Evolutionary conservation across 2,113 vertebrate genomes (phyloP).

Genomic region (Ictalurus punctatus): DNA sequence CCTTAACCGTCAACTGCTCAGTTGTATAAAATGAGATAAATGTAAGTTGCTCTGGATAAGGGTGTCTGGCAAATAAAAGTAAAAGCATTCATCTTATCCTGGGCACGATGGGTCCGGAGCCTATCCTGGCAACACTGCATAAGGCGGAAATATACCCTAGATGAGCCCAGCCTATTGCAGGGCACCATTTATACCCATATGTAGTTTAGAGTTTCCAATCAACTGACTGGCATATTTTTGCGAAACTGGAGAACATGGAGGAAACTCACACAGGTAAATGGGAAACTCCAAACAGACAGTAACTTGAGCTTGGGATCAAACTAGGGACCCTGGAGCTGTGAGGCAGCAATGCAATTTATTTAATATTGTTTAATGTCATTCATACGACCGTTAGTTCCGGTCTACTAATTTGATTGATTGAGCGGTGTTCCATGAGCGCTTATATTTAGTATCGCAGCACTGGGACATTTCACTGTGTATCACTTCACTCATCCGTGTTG

Average conservation of each 20-base stretch:
- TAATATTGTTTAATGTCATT: too few species aligned
- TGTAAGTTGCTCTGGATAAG: too few species aligned
- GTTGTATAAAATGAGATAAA: too few species aligned
- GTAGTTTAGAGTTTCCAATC: neutral
- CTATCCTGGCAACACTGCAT: neutral
- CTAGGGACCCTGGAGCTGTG: neutral
- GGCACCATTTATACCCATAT: neutral
- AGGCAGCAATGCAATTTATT: too few species aligned
- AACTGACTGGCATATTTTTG: neutral
- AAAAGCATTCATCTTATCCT: neutral
- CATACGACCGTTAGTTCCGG: too few species aligned
- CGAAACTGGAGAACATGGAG: neutral
- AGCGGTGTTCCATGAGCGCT: too few species aligned
- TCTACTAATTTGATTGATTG: too few species aligned
- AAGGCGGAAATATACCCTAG: neutral
- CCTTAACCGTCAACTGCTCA: too few species aligned
- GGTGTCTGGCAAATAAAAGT: neutral
- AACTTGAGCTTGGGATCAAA: neutral
- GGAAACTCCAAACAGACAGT: neutral
- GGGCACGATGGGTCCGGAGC: neutral
- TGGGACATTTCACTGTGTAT: too few species aligned
- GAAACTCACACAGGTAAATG: neutral
- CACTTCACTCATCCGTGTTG: neutral
- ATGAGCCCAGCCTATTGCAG: neutral
- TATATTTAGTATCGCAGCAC: too few species aligned